phyloP scores from a whole-genome alignment of 2,113 vertebrate genomes.

The Eublepharis macularius region DNA sequence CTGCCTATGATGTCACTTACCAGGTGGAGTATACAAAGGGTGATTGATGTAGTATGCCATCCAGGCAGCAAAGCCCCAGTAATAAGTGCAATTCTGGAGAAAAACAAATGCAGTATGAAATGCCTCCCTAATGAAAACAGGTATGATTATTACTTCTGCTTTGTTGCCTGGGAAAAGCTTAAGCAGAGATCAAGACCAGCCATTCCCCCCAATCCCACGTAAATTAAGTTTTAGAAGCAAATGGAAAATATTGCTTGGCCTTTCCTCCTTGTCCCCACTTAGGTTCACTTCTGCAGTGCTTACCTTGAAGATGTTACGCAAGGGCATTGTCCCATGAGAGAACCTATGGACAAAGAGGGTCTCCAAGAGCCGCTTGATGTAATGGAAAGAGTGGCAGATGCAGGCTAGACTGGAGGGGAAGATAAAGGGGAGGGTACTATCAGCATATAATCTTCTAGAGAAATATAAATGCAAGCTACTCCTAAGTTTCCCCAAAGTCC shows the following conservation, averaged over 20 bases:
- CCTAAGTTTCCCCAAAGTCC: not conserved
- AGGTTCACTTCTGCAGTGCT: not conserved
- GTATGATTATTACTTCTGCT: not conserved
- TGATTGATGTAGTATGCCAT: slow-evolving; percentile 97
- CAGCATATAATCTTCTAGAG: not conserved
- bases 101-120: slow-evolving; percentile 23
- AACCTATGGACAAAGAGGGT: slow-evolving; percentile 93
- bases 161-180: not conserved
- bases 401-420: slow-evolving; percentile 82
- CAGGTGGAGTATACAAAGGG: slow-evolving; percentile 89
- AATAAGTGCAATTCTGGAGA: slow-evolving; percentile 90
- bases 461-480: not conserved
- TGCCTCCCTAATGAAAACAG: not conserved
- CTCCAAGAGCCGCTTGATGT: slow-evolving; percentile 89
- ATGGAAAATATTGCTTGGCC: not conserved
- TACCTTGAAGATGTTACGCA: slow-evolving; percentile 94
- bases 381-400: slow-evolving; percentile 93
- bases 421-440: not conserved
- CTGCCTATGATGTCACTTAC: slow-evolving; percentile 74
- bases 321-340: slow-evolving; percentile 91
- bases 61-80: slow-evolving; percentile 95
- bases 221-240: not conserved
- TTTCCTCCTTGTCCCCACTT: not conserved
- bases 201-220: not conserved
- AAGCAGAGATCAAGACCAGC: not conserved